These are phyloP conservation scores for Oreochromis grahami DNA, from an alignment of 2,797 vertebrate genomes.

Conservation along the genomic window DNA sequence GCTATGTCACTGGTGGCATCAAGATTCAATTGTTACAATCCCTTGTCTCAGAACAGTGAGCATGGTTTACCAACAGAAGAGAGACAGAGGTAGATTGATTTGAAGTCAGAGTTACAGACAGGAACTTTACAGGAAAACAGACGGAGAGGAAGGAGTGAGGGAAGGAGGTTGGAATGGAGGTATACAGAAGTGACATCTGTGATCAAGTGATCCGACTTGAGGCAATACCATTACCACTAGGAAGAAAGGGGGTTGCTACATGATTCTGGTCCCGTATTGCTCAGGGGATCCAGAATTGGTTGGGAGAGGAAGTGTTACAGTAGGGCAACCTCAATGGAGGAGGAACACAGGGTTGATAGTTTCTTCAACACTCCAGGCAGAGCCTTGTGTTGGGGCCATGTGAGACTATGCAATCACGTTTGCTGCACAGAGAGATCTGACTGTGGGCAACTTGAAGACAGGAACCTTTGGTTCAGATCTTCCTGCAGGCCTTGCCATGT, in stretches of 20 bases:
- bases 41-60: conserved; percentile 75
- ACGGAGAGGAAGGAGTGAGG: conserved; percentile 6
- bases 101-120: conserved; percentile 85
- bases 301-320: conserved; percentile 35
- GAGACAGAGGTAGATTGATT: conserved; percentile 91
- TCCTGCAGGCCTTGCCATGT: conserved; percentile 11
- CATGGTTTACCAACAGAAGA: conserved; percentile 77
- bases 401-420: conserved; percentile 24
- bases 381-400: conserved; percentile 11
- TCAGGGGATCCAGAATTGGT: conserved; percentile 49
- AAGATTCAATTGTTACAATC: conserved; percentile 75
- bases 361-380: conserved; percentile 42
- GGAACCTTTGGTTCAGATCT: conserved; percentile 54
- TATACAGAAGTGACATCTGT: conserved; percentile 59
- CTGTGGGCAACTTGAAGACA: conserved; percentile 33
- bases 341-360: conserved; percentile 10
- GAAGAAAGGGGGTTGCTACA: conserved; percentile 80
- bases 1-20: conserved; percentile 75
- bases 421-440: conserved; percentile 53
- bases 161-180: conserved; percentile 44
- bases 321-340: neutral
- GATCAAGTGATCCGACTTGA: conserved; percentile 55
- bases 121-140: conserved; percentile 58
- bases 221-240: conserved; percentile 60
- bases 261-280: conserved; percentile 75